Percentiles rank a stretch among this genome's conserved stretches.
phyloP scores from a whole-genome alignment of 2,888 invertebrate genomes.

The Polyploca ridens region DNA sequence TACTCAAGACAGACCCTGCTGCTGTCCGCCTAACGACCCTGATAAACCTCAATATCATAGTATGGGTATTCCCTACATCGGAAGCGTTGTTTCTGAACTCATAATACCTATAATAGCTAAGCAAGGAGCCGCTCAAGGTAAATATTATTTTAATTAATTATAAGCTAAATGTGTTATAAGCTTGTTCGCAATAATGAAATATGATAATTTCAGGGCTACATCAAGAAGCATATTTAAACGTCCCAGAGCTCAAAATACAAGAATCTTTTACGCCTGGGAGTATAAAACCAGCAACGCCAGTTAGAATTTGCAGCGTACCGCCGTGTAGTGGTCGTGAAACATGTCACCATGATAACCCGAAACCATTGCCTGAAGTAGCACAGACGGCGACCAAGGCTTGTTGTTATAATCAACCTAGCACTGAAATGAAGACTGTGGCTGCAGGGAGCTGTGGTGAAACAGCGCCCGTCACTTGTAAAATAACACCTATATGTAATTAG shows the following conservation, averaged over 20 bases:
- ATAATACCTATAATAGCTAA: conserved; percentile 44
- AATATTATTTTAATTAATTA: background rate
- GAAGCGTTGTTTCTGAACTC: conserved; percentile 44
- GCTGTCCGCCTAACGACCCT: conserved; percentile 30
- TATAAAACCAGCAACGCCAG: background rate
- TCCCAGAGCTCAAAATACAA: background rate
- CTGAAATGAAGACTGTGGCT: background rate
- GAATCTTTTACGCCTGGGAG: background rate
- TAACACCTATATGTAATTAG: background rate
- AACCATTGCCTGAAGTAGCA: background rate
- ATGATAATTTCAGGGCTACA: background rate
- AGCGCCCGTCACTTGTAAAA: background rate
- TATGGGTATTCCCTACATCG: conserved; percentile 21
- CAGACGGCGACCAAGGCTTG: background rate
- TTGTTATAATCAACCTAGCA: background rate
- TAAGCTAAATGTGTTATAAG: too few relatives aligned
- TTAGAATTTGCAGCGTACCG: background rate
- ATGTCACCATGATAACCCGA: background rate
- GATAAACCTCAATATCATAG: conserved; percentile 9
- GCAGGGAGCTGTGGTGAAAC: background rate
- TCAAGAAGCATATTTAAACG: conserved; percentile 19
- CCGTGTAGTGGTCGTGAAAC: background rate
- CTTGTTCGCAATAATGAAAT: too few relatives aligned
- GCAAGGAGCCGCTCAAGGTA: conserved; percentile 44
- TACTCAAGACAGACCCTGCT: conserved; percentile 56